Conservation (phyloP, 2,113 vertebrate genomes). For the Istiophorus platypterus region DNA sequence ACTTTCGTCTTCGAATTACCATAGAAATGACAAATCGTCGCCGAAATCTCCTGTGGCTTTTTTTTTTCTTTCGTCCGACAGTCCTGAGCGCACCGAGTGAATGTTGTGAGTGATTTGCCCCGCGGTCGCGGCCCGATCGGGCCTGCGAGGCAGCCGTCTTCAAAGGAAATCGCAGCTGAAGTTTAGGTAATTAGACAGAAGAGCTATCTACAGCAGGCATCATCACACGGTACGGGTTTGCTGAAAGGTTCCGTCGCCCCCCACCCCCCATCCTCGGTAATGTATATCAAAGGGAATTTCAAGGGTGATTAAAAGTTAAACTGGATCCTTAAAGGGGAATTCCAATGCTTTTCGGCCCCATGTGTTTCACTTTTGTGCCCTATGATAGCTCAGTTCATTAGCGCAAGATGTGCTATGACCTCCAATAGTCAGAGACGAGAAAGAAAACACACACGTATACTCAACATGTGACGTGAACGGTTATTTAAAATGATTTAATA, state of each 20-base stretch:
- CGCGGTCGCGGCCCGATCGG: slow-evolving; percentile 61
- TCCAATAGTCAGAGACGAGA: background rate
- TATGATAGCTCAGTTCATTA: slow-evolving; percentile 24
- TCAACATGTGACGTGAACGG: background rate
- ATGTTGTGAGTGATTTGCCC: slow-evolving; percentile 68
- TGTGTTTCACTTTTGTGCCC: slow-evolving; percentile 14
- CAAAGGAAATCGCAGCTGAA: slow-evolving; percentile 75
- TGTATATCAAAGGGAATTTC: slow-evolving; percentile 78
- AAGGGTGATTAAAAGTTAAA: slow-evolving; percentile 80
- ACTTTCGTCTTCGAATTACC: slow-evolving; percentile 63
- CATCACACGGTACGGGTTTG: slow-evolving; percentile 52
- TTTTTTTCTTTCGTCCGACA: slow-evolving; percentile 43
- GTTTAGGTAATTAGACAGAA: slow-evolving; percentile 78
- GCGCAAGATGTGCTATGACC: background rate
- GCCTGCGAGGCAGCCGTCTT: slow-evolving; percentile 70
- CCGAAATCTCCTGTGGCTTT: slow-evolving; percentile 67
- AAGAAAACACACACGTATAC: background rate
- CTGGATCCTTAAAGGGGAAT: slow-evolving; percentile 61
- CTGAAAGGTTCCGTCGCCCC: slow-evolving; percentile 51
- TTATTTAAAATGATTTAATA: slow-evolving; percentile 4
- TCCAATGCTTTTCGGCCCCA: slow-evolving; percentile 28
- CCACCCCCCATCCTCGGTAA: slow-evolving; percentile 56
- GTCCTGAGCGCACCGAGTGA: slow-evolving; percentile 54
- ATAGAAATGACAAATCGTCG: slow-evolving; percentile 71
- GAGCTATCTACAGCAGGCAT: slow-evolving; percentile 68